A percentile compares a stretch with the other conserved stretches of the same genome.
These are phyloP conservation scores for Linnaemya tessellans DNA, from an alignment of 2,888 invertebrate species.

Conservation along the genomic window DNA sequence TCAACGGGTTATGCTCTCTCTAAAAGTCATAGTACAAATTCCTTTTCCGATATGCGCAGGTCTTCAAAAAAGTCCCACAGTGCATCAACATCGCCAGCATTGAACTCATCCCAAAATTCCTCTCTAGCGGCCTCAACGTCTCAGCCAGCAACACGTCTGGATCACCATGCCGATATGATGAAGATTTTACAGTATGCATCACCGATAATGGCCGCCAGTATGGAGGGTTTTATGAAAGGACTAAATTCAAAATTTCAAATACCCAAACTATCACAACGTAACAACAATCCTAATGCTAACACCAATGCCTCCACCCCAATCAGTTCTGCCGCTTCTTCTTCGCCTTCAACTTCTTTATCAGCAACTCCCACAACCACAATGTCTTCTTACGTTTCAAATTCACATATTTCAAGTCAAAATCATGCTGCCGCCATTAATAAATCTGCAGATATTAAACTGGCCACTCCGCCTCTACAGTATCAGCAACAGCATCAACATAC, in stretches of 20 bases:
- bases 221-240: conserved; percentile 91
- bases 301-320: conserved; percentile 62
- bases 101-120: conserved; percentile 55
- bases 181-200: conserved; percentile 85
- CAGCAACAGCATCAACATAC: conserved; percentile 30
- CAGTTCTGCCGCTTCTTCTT: conserved; percentile 14
- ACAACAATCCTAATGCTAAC: conserved; percentile 63
- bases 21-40: conserved; percentile 82
- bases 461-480: conserved; percentile 3
- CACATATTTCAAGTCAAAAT: conserved; percentile 32
- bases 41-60: conserved; percentile 76
- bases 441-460: conserved; percentile 25
- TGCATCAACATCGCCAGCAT: conserved; percentile 75
- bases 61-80: conserved; percentile 70
- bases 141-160: conserved; percentile 79
- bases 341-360: conserved; percentile 19
- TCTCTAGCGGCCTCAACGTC: conserved; percentile 69
- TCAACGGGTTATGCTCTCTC: conserved; percentile 74
- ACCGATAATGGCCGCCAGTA: conserved; percentile 85
- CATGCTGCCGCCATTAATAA: conserved; percentile 20
- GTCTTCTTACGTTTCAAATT: conserved; percentile 1
- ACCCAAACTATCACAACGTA: conserved; percentile 89
- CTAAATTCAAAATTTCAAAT: conserved; percentile 93
- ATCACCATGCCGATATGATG: conserved; percentile 82
- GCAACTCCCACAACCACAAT: conserved; percentile 18